These are phyloP conservation scores for Megamerina dolium DNA, from an alignment of 2,888 invertebrate species.

Conservation along the genomic window DNA sequence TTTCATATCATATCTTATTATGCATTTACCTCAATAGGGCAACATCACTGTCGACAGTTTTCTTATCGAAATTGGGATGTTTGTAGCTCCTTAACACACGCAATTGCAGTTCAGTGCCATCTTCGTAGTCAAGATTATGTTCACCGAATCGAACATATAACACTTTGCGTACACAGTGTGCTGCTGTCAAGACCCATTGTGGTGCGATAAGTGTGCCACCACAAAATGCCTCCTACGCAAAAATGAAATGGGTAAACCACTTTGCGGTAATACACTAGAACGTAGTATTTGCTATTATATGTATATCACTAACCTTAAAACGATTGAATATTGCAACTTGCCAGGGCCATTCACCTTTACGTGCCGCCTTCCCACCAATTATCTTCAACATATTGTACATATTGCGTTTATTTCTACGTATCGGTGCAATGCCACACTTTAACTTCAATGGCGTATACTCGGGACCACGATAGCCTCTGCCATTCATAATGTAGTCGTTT, in stretches of 20 bases:
- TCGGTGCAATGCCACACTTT: constrained; percentile 42
- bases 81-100: constrained; percentile 67
- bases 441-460: constrained; percentile 50
- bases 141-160: constrained; percentile 80
- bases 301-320: constrained; percentile 56
- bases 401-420: constrained; percentile 37
- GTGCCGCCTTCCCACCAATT: constrained; percentile 77
- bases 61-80: constrained; percentile 80
- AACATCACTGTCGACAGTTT: constrained; percentile 89
- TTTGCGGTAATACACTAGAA: not conserved
- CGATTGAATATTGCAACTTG: constrained; percentile 86
- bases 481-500: constrained; percentile 43
- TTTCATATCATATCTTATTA: too few species aligned
- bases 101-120: constrained; percentile 73
- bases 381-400: constrained; percentile 66
- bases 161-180: constrained; percentile 73
- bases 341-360: constrained; percentile 88
- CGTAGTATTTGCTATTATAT: not conserved
- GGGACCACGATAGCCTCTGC: constrained; percentile 44
- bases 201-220: constrained; percentile 79
- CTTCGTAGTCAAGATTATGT: constrained; percentile 69
- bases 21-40: constrained; percentile 65
- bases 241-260: too few species aligned
- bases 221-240: constrained; percentile 76
- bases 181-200: constrained; percentile 81